A percentile compares a stretch with the other conserved stretches of the same genome.
Conservation (phyloP, 2,797 vertebrate genomes). For the Acanthiza pusilla region DNA sequence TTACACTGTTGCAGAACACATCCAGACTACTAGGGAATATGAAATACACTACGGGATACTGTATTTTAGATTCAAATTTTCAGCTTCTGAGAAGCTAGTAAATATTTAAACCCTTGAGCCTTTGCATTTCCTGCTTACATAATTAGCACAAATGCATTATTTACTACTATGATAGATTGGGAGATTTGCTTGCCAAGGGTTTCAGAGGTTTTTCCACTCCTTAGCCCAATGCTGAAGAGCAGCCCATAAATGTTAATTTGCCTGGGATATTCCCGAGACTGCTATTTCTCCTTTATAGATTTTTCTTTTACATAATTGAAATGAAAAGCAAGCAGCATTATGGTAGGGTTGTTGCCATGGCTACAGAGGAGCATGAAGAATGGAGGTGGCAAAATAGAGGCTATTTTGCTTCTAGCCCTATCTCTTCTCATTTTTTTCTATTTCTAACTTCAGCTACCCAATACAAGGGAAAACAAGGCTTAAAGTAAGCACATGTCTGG, state of each 20-base stretch:
- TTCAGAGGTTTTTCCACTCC: background rate
- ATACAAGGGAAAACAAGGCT: background rate
- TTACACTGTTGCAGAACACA: background rate
- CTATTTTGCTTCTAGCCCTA: background rate
- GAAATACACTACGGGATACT: background rate
- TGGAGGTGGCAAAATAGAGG: background rate
- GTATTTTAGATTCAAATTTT: background rate
- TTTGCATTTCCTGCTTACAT: background rate
- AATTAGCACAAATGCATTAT: background rate
- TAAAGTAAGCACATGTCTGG: background rate
- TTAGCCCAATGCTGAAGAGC: background rate
- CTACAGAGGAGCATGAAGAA: background rate
- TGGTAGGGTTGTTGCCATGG: background rate
- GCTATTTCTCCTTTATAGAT: background rate
- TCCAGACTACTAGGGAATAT: background rate
- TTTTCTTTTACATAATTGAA: background rate
- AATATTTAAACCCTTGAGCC: background rate
- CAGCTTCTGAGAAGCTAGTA: background rate
- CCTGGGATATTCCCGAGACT: background rate
- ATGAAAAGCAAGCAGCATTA: background rate
- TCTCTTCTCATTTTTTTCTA: background rate
- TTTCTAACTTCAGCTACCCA: background rate
- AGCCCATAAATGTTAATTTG: background rate
- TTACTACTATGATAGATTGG: background rate
- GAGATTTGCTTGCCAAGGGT: background rate